Evolutionary conservation across 2,113 vertebrate species (phyloP), one percentile per base, ranked within the genome.

Genomic region (Callionymus lyra): DNA sequence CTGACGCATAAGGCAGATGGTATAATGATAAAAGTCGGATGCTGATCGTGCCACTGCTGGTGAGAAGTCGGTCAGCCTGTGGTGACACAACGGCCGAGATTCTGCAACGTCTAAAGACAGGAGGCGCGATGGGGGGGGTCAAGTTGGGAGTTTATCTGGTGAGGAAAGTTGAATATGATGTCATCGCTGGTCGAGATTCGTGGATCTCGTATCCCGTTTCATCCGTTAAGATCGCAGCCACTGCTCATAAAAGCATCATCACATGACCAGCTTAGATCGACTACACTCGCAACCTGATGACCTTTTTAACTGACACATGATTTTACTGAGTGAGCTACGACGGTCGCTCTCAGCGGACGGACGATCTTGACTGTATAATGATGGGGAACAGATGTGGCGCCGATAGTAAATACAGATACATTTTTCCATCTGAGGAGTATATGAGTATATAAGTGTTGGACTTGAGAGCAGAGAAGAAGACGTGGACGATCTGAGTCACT

Each of bases 1-100:
- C 48, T 52, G 34, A 35, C 39, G 34, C 41, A 56, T 47, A 16
- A n/a, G 47, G 52, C 72, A 72, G 72, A 73, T 69, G 60, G 65
- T 51, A 34, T 17, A 21, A 41, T 53, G 59, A 48, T 61, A 63
- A 46, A 57, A 61, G 56, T 68, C 44, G 66, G 57, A 65, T 46
- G 56, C 31, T 43, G 19, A 48, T 54, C 12, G 17, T 5, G 14
- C 15, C 31, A 14, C 40, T 16, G 34, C 53, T 62, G 46, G 48
- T 44, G 50, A 54, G 16, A 40, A 62, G 31, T 32, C 59, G 43
- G 51, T 51, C 67, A 62, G 46, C 67, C 49, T 68, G 46, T 53
- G 51, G 39, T 27, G 44, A 56, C 43, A 46, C 33, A 33, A n/a
- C 37, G 36, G 43, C 36, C 16, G 36, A 38, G 54, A 19, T 15